These are phyloP conservation scores for Mobula hypostoma DNA, from an alignment of 2,113 vertebrate genomes.

Conservation along the genomic window DNA sequence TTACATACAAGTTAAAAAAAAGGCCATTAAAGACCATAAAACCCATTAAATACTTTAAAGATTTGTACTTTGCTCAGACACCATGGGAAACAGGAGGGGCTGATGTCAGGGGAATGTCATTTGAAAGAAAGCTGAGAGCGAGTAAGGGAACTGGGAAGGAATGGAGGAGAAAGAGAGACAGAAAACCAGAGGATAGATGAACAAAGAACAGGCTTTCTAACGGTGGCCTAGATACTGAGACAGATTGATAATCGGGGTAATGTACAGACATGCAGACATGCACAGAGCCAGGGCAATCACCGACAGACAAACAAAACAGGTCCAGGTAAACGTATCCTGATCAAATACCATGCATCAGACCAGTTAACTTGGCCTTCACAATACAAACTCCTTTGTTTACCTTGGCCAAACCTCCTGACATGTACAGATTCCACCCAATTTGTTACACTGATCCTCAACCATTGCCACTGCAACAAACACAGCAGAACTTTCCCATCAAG, in stretches of 20 bases:
- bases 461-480: neutral
- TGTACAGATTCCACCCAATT: neutral
- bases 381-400: neutral
- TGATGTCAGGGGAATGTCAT: neutral
- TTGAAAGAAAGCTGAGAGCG: neutral
- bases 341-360: neutral
- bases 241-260: neutral
- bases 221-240: neutral
- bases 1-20: neutral
- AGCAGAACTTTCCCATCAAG: neutral
- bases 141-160: conserved; percentile 14
- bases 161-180: neutral
- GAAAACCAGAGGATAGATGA: neutral
- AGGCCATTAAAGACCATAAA: neutral
- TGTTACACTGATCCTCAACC: too few relatives aligned
- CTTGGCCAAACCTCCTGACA: neutral
- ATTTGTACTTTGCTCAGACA: neutral
- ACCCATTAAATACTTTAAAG: neutral
- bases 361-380: neutral
- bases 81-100: neutral
- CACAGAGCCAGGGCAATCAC: neutral
- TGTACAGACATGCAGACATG: neutral
- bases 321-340: neutral
- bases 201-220: neutral
- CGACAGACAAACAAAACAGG: neutral